Percentiles rank a stretch among this genome's conserved stretches.
phyloP scores from a whole-genome alignment of 2,888 invertebrate species.

The Acrocera orbiculus region DNA sequence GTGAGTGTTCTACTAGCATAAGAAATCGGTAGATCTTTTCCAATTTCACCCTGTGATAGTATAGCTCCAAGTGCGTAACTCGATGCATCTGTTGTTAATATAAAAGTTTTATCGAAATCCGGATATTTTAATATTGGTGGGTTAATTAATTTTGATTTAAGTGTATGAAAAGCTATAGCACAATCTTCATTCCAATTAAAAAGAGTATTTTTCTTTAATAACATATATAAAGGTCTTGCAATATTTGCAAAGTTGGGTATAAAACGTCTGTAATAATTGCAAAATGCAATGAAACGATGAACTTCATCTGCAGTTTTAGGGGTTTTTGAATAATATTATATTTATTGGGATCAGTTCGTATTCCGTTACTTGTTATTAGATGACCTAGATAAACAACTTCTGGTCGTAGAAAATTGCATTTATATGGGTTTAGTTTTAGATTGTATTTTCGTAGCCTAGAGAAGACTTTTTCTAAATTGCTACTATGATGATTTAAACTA shows the following conservation, averaged over 20 bases:
- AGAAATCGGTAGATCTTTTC: conserved; percentile 15
- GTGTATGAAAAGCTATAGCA: conserved; percentile 6
- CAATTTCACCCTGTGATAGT: conserved; percentile 15
- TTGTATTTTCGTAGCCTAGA: conserved; percentile 8
- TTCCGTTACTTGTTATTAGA: conserved; percentile 10
- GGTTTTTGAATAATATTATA: conserved; percentile 10
- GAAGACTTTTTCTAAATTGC: conserved; percentile 7
- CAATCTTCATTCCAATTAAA: conserved; percentile 10
- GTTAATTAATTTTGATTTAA: conserved; percentile 6
- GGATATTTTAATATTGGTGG: conserved; percentile 9
- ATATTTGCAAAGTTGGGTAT: conserved; percentile 15
- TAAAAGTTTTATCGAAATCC: conserved; percentile 11
- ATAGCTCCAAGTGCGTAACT: no score
- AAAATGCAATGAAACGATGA: conserved; percentile 13
- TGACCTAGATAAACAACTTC: conserved; percentile 13
- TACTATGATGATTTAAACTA: conserved; percentile 9
- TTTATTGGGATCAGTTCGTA: no score
- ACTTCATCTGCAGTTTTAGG: conserved; percentile 13
- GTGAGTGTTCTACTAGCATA: conserved; percentile 16
- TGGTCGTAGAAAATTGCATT: conserved; percentile 10
- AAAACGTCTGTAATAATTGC: conserved; percentile 14
- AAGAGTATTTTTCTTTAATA: conserved; percentile 11
- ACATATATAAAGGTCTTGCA: conserved; percentile 10
- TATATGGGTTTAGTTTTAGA: conserved; percentile 9
- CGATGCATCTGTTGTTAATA: conserved; percentile 19